Base-by-base conservation (phyloP, 2,888 invertebrate genomes). In the Magallana nippona region DNA sequence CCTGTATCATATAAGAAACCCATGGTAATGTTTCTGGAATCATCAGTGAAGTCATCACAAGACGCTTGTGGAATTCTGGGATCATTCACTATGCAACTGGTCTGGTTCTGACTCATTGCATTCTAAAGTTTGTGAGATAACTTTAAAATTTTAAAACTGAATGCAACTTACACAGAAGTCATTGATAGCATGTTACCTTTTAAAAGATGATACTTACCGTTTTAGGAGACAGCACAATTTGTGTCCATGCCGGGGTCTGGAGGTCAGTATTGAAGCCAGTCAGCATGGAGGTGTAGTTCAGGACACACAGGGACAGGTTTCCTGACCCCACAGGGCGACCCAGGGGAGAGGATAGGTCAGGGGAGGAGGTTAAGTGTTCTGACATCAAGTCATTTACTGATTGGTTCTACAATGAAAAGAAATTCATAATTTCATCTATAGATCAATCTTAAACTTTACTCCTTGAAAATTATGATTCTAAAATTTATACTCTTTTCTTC, bases 221-320 rank as follows among this genome's bases (percentile, higher is more conserved):
- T 27, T 71, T 32, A 1, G 62, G 13, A 32, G 71, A 13, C 55
- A 63, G 11, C 17, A 83, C 2, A 1, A 78, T 11, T 22, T 77
- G 81, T 55, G 83, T 63, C 83, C 83, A 85, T 1, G 81, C 19
- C 44, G 83, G 81, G 17, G n/a, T 62, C 3, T 78, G 55, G 62
- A 79, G 60, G 10, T 22, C 58, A 17, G 60, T 60, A 55, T 57
- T 71, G 58, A 62, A 85, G 13, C 81, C 83, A 32, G 78, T 83
- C 15, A 63, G 32, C 32, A 81, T 78, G 5, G 77, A 56, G 10
- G 78, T 17, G 55, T 83, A 83, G 15, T 78, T 55, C 55, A 78
- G 55, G 17, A 78, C 60, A 78, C 78, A 81, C 2, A 63, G 15
- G 19, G n/a, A 22, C 57, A 32, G 15, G 55, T 78, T 78, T 15